Base-by-base conservation (phyloP, 2,888 invertebrate genomes). In the Drosophila lacicola region DNA sequence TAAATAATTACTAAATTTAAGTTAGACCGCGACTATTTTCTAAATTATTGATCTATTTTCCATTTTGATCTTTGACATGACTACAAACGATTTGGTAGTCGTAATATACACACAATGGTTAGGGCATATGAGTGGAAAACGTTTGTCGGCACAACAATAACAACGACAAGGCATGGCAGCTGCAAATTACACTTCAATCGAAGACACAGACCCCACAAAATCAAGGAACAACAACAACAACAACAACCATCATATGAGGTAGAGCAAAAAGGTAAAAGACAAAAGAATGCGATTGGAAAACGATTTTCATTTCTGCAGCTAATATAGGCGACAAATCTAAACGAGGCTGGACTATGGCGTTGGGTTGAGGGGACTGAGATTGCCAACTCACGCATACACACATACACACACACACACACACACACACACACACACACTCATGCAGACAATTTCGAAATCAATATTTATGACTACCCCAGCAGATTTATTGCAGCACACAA, bases 221-320 rank as follows among this genome's bases (percentile, higher is more conserved):
- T 9, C 47, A 56, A 50, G 45, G 6, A 67, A 21, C 39, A 61
- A 39, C 8, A 67, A 21, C 39, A 61, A 62, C 34, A 68, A 37
- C 46, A 72, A 47, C 50, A 65, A 29, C 8, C 8, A 29, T 29
- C 29, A 29, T 44, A 47, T 53, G 50, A 56, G 41, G 55, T 51
- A 69, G 67, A 73, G 70, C 65, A 80, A 81, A 78, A 70, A 78
- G 85, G 88, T 73, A 84, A 77, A 71, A 70, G 85, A 62, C 73
- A 78, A 85, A 85, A 88, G 81, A 77, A 82, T 88, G 76, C 73
- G 78, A 88, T 87, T 88, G 74, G 75, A 88, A 88, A 88, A 71
- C 82, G 86, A 87, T 88, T 87, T 88, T 83, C 86, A 83, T 88
- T 86, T 82, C 85, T 79, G 82, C 85, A 87, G 87, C 88, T 88